phyloP scores from a whole-genome alignment of 37 sponge, comb jelly and placozoan species.

The Agelas oroides region DNA sequence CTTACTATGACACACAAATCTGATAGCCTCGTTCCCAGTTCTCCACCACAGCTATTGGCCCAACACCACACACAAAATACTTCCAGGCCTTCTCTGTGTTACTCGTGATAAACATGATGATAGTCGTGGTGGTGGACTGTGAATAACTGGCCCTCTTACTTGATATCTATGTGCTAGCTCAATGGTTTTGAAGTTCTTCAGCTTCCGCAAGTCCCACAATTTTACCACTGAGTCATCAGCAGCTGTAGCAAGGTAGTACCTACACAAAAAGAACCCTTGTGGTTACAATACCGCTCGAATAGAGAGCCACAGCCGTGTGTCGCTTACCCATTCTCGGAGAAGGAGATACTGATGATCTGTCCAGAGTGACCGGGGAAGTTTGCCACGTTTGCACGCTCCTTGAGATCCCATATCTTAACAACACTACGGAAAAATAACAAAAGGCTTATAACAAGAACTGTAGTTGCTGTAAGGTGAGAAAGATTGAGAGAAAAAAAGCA shows the following conservation, averaged over 20 bases:
- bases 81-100: too few relatives aligned
- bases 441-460: background rate
- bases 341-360: constrained; percentile 88
- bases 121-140: too few relatives aligned
- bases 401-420: constrained; percentile 99
- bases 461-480: too few relatives aligned
- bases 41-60: too few relatives aligned
- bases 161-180: constrained; percentile 87
- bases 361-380: constrained; percentile 98
- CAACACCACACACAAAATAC: too few relatives aligned
- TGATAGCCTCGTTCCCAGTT: too few relatives aligned
- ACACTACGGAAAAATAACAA: constrained; percentile 52
- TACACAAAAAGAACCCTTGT: constrained; percentile 7
- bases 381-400: constrained; percentile 97
- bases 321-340: constrained; percentile 98
- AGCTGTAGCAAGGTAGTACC: constrained; percentile 95
- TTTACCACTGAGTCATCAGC: constrained; percentile 95
- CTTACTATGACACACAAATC: too few relatives aligned
- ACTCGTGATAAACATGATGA: too few relatives aligned
- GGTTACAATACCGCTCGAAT: background rate
- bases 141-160: too few relatives aligned
- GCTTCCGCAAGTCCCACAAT: constrained; percentile 98
- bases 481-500: background rate
- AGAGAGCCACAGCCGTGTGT: too few relatives aligned
- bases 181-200: constrained; percentile 97